Evolutionary conservation across 2,888 invertebrate genomes (phyloP).

Genomic region (Caenorhabditis panamensis): DNA sequence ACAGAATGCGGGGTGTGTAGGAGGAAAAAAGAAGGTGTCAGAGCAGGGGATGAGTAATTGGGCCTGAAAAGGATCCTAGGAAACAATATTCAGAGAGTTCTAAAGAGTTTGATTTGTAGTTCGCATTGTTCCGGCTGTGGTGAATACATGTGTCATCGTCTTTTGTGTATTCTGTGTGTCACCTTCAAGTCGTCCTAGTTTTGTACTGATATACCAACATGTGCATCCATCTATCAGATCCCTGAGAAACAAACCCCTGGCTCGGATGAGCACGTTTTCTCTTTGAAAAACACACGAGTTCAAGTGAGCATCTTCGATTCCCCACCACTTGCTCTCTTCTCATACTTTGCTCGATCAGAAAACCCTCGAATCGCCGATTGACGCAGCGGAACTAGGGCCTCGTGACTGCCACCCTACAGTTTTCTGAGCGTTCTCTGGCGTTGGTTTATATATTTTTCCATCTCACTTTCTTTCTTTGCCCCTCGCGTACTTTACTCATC

Average conservation of each 20-base stretch:
- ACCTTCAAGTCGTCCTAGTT: no score
- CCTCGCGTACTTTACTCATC: conserved; percentile 40
- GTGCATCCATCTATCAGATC: no score
- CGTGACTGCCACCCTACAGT: conserved; percentile 56
- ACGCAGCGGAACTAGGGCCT: conserved; percentile 27
- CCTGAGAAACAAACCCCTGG: no score
- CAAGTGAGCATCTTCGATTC: background rate
- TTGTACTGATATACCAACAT: no score
- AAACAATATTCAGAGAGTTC: background rate
- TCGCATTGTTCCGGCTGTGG: no score
- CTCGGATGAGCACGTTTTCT: no score
- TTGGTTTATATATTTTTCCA: conserved; percentile 20
- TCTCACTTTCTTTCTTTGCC: conserved; percentile 8
- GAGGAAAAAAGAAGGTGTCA: conserved; percentile 25
- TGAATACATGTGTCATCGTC: no score
- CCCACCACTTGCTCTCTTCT: conserved; percentile 23
- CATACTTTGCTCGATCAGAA: conserved; percentile 49
- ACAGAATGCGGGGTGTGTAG: conserved; percentile 31
- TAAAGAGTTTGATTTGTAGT: no score
- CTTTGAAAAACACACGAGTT: no score
- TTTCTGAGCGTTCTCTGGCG: conserved; percentile 45
- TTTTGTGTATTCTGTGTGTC: no score
- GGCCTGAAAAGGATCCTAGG: background rate
- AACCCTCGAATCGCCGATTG: conserved; percentile 38
- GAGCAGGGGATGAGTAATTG: conserved; percentile 1